Percentiles rank a stretch among this genome's conserved stretches.
Conservation (phyloP, 1,140 invertebrate genomes). For the Drosophila takahashii region DNA sequence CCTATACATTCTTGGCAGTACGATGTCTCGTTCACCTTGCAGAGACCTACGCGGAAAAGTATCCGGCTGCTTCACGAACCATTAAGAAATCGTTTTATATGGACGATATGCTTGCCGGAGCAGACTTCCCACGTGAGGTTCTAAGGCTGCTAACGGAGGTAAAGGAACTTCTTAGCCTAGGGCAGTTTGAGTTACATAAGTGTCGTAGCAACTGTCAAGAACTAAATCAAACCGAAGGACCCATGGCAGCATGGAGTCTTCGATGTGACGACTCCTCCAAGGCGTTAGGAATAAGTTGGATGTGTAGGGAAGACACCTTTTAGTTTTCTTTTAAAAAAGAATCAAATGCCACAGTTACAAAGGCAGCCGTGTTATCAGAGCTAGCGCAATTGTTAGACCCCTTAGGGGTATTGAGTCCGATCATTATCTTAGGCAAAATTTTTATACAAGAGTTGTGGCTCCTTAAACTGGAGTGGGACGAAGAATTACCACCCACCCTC, state of each 20-base stretch:
- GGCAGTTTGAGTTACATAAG: not conserved
- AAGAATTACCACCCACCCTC: not conserved
- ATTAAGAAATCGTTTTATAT: slow-evolving; percentile 9
- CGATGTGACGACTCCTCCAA: not conserved
- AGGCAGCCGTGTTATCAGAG: slow-evolving; percentile 9
- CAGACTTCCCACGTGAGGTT: not conserved
- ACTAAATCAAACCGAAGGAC: not conserved
- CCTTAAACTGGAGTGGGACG: slow-evolving; percentile 11
- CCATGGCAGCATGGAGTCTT: not conserved
- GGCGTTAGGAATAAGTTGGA: slow-evolving; percentile 2
- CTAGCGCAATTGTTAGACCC: slow-evolving; percentile 24
- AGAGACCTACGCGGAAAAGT: not conserved
- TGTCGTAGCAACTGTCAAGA: not conserved
- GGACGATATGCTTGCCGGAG: not conserved
- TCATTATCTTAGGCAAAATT: slow-evolving; percentile 19
- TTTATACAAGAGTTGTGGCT: slow-evolving; percentile 18
- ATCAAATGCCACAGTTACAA: not conserved
- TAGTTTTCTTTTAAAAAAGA: not conserved
- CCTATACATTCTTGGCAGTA: slow-evolving; percentile 6
- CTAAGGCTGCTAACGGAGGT: not conserved
- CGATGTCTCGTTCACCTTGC: slow-evolving; percentile 2
- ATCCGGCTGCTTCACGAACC: not conserved
- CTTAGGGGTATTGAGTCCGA: slow-evolving; percentile 8
- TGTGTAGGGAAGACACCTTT: not conserved
- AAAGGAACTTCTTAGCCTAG: not conserved